Conservation (phyloP, 2,888 invertebrate species). For the Eupithecia abbreviata region DNA sequence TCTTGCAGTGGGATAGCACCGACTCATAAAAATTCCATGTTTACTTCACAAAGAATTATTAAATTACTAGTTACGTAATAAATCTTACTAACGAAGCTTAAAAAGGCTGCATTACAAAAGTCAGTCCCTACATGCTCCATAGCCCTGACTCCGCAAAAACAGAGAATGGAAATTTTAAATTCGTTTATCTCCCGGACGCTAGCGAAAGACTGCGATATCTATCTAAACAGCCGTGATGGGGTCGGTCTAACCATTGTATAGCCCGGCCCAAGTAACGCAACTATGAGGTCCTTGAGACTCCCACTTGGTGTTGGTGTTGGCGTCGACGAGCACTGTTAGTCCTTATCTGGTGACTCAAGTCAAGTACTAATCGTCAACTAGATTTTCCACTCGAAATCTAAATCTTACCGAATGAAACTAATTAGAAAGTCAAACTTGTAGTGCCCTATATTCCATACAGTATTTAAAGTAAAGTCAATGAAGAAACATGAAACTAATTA, state of each 20-base stretch:
- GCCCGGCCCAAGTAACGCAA: slow-evolving; percentile 12
- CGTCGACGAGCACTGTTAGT: background rate
- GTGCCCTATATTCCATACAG: too few species aligned
- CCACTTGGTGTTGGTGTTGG: background rate
- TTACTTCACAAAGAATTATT: background rate
- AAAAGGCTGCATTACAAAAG: background rate
- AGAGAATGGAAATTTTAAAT: slow-evolving; percentile 19
- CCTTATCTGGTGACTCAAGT: slow-evolving; percentile 3
- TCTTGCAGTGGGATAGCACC: background rate
- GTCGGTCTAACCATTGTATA: slow-evolving; percentile 19
- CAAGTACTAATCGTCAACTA: background rate
- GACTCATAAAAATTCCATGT: background rate
- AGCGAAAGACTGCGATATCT: slow-evolving; percentile 30
- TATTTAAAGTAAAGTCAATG: too few species aligned
- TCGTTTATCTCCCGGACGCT: slow-evolving; percentile 22
- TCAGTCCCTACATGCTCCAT: background rate
- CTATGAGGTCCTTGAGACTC: background rate
- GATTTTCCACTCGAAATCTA: background rate
- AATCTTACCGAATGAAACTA: background rate
- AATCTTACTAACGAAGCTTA: background rate
- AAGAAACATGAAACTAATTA: background rate
- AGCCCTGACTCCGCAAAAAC: background rate
- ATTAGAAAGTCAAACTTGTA: background rate
- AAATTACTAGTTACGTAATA: background rate
- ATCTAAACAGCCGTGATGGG: slow-evolving; percentile 46